Conservation (phyloP, 2,113 vertebrate species). For the Perca flavescens region DNA sequence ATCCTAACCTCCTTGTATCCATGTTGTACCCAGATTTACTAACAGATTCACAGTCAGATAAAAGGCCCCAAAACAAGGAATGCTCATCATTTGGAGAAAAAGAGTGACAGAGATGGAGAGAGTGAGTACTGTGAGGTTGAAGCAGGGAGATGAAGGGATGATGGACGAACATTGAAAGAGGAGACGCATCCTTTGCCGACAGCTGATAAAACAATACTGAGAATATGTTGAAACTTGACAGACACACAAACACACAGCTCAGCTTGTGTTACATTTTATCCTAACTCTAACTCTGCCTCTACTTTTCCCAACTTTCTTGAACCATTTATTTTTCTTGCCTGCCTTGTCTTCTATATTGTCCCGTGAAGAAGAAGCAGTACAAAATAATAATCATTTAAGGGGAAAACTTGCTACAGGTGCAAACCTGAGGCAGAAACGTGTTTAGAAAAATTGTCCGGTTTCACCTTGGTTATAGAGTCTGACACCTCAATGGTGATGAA, state of each 20-base stretch:
- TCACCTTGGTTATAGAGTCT: slow-evolving; percentile 32
- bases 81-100: slow-evolving; percentile 18
- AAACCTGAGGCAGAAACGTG: slow-evolving; percentile 4
- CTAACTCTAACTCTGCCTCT: slow-evolving; percentile 8
- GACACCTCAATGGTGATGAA: slow-evolving; percentile 42
- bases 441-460: slow-evolving; percentile 30
- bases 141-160: slow-evolving; percentile 19
- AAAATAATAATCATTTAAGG: slow-evolving; percentile 18
- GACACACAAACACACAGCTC: slow-evolving; percentile 37
- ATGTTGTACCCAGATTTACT: slow-evolving; percentile 17
- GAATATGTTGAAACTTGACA: slow-evolving; percentile 34
- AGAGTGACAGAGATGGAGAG: slow-evolving; percentile 33
- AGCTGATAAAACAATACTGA: slow-evolving; percentile 41
- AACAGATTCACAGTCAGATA: slow-evolving; percentile 30
- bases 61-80: slow-evolving; percentile 33
- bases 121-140: slow-evolving; percentile 18
- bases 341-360: background rate
- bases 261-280: slow-evolving; percentile 24
- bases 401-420: slow-evolving; percentile 18
- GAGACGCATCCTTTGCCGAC: slow-evolving; percentile 35
- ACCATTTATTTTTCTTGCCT: background rate
- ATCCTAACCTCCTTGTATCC: slow-evolving; percentile 14
- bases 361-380: slow-evolving; percentile 13
- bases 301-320: background rate
- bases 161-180: slow-evolving; percentile 44